Base-by-base conservation (phyloP, 2,113 vertebrate species). In the Zonotrichia leucophrys region DNA sequence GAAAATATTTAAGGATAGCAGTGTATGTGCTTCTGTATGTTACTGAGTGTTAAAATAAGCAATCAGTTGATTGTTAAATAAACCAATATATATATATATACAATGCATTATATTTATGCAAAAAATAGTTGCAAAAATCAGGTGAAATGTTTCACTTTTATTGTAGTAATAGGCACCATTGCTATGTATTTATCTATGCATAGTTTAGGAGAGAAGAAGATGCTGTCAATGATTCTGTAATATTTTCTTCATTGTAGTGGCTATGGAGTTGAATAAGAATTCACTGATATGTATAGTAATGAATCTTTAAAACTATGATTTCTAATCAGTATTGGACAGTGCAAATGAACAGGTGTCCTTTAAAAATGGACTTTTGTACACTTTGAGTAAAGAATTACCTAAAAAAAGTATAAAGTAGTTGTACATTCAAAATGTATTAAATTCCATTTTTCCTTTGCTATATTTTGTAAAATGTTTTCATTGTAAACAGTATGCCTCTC, bases 361-460 rank as follows among this genome's bases (percentile, higher is more conserved):
- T 93, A 91, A 95, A 95, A 97, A 96, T 93, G 83, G 92, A 95
- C 94, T 93, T 96, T 96, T 98, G 97, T 98, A 97, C 67, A 92
- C 95, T 96, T 98, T 97, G 92, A 97, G 96, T 96, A 95, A 98
- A 97, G 53, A 97, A 96, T 93, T 97, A 97, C 95, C 97, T 96
- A 92, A 96, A 97, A 97, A 94, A 67, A 31, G 39, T 97, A 96
- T 97, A 92, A 89, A 97, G 95, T 97, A 97, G 95, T 96, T 98
- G 97, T 98, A 96, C 95, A 96, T 97, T 96, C 89, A 96, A 97
- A 97, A 96, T 98, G 98, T 98, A 96, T 97, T 97, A 95, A 95
- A 47, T 97, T 98, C 86, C 93, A 74, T 98, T 97, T 98, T 96
- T 96, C 31, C 25, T 97, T 96, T 95, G 93, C 94, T 98, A 93